Evolutionary conservation across 2,113 vertebrate species (phyloP), one percentile per base, ranked within the genome.

Genomic region (Scopus umbretta): DNA sequence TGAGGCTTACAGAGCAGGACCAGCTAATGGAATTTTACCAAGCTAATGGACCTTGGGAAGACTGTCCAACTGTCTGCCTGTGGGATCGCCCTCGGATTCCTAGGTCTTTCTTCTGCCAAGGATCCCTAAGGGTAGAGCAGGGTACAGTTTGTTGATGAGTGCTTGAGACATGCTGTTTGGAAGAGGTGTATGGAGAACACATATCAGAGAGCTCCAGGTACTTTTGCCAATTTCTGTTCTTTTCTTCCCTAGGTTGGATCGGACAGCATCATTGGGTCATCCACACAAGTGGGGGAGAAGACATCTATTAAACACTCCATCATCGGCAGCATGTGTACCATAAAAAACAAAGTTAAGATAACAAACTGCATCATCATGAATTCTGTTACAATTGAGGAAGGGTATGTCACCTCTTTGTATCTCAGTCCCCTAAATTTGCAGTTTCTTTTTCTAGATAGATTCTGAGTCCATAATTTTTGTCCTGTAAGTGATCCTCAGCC

Each of bases 351-450:
- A 98, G 99, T 99, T 90, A 99, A 99, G 98, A 98, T 99, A 94
- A 98, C 98, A 88, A 99, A 98, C 97, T 99, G 99, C 82, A 99
- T 99, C 98, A 98, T 99, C 96, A 99, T 99, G 99, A 99, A 99
- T 73, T 98, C 98, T 34, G 99, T 99, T 94, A 99, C 98, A 32
- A 98, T 99, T 73, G 99, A 99, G 82, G 99, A 99, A 96, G 99
- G 99, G 99, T 99, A 98, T 93, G 99, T 98, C 75, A 79, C 50
- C 9, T 95, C 42, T 82, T 86, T 68, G 16, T 81, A 38, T 68
- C 26, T 95, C 6, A 5, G 10, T 71, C 81, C 42, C 16, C 43
- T 90, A 68, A 32, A 80, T 66, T 62, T 92, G 27, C 17, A 16
- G 23, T 38, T 92, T 93, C 4, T 68, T 82, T 74, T 74, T 82